phyloP scores from a whole-genome alignment of 1,140 invertebrate species.

The Uloborus diversus region DNA sequence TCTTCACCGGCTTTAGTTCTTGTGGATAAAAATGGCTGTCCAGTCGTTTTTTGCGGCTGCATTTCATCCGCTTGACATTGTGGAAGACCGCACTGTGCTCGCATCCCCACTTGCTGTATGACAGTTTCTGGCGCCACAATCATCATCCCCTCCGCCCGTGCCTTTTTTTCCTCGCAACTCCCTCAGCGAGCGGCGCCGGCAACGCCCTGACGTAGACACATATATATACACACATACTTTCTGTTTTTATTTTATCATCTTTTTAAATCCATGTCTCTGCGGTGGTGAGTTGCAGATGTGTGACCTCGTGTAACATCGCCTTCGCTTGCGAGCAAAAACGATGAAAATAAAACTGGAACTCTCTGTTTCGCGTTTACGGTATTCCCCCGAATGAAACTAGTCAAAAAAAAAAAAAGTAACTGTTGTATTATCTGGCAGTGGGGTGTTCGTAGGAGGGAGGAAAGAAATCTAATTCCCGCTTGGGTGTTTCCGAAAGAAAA shows the following conservation, averaged over 20 bases:
- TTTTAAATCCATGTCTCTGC: conserved; percentile 3
- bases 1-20: no score
- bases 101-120: background rate
- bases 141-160: conserved; percentile 8
- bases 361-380: no score
- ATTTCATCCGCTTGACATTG: conserved; percentile 17
- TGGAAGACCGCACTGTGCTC: conserved; percentile 23
- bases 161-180: background rate
- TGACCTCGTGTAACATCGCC: no score
- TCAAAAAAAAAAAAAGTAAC: no score
- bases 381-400: no score
- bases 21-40: no score
- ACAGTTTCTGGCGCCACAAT: conserved; percentile 52
- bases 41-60: background rate
- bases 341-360: no score
- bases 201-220: conserved; percentile 4
- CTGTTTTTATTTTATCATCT: background rate
- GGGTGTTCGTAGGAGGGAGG: no score
- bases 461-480: no score
- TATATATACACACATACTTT: background rate
- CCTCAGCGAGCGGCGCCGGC: conserved; percentile 9
- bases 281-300: conserved; percentile 35
- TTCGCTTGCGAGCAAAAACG: no score
- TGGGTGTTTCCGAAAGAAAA: no score
- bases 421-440: no score